Conservation (phyloP, 2,797 vertebrate species). For the Sebastes vulpes region DNA sequence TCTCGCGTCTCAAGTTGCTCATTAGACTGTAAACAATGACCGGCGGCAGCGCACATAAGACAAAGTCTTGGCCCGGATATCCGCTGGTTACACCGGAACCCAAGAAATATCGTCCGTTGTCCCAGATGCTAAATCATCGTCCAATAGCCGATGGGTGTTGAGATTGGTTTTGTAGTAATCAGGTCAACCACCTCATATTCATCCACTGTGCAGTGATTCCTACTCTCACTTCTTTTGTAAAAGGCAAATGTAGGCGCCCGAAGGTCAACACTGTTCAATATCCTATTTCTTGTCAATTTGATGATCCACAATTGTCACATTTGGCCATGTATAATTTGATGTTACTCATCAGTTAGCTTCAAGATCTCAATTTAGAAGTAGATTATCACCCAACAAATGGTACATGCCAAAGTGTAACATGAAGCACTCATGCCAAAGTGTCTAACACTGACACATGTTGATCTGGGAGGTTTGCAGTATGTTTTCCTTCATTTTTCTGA, state of each 20-base stretch:
- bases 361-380: neutral
- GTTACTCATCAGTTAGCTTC: neutral
- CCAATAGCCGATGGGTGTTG: no score
- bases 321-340: neutral
- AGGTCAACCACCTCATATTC: neutral
- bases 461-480: neutral
- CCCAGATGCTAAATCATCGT: no score
- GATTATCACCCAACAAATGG: neutral
- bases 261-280: neutral
- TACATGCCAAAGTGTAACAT: no score
- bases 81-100: fast-evolving
- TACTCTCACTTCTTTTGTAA: neutral
- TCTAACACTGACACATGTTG: neutral
- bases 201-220: neutral
- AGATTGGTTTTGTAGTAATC: no score
- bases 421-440: neutral
- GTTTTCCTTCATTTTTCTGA: neutral
- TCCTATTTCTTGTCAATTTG: neutral
- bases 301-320: neutral
- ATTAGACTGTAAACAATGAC: fast-evolving
- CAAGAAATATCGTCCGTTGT: no score
- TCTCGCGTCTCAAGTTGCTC: no score
- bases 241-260: neutral
- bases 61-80: no score
- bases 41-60: fast-evolving